These are phyloP conservation scores for Nomada fucata DNA, from an alignment of 2,888 invertebrate genomes.

Conservation along the genomic window DNA sequence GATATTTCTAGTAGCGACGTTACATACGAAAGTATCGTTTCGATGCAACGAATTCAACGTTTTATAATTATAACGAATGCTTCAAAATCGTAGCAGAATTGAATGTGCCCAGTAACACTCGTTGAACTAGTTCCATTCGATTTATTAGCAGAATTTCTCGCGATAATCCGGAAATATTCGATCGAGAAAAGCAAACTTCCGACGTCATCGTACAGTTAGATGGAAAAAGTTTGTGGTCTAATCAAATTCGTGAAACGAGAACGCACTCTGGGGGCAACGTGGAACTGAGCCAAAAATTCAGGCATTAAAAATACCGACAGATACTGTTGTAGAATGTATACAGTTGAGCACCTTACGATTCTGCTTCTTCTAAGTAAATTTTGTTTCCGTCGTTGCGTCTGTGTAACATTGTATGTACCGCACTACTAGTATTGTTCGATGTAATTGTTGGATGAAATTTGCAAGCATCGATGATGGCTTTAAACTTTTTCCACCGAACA, in stretches of 20 bases:
- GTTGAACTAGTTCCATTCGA: background rate
- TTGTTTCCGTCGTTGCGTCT: conserved; percentile 2
- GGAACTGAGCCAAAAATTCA: conserved; percentile 61
- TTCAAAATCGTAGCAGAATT: background rate
- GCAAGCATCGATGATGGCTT: conserved; percentile 12
- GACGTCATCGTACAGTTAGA: conserved; percentile 27
- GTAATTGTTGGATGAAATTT: background rate
- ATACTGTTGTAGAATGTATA: conserved; percentile 41
- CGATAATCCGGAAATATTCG: background rate
- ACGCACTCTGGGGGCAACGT: conserved; percentile 19
- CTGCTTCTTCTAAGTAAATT: conserved; percentile 2
- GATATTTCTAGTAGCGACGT: too few species aligned
- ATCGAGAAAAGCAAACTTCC: conserved; percentile 17
- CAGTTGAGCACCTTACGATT: conserved; percentile 25
- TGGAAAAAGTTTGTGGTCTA: conserved; percentile 53
- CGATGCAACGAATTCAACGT: background rate
- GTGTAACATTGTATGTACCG: background rate
- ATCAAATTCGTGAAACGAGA: conserved; percentile 40
- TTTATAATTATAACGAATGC: background rate
- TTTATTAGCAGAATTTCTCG: background rate
- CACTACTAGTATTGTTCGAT: background rate
- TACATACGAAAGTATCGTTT: background rate
- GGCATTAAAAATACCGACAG: conserved; percentile 41
- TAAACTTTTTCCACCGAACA: background rate
- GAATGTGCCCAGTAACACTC: background rate